These are phyloP conservation scores for Barypeithes pellucidus DNA, from an alignment of 2,888 invertebrate species.

Conservation along the genomic window DNA sequence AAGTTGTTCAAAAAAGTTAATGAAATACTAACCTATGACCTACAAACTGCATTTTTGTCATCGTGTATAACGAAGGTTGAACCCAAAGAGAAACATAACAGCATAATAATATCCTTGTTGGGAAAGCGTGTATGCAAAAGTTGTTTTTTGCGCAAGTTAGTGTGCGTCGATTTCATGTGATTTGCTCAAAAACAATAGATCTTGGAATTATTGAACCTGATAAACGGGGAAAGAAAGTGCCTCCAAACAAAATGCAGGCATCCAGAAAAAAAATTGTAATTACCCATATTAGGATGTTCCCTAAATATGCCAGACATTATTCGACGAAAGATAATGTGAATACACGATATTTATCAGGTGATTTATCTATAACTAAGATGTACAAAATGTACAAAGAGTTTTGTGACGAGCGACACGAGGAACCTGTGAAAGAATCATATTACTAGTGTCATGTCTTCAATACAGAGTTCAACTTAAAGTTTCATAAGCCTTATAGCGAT, in stretches of 20 bases:
- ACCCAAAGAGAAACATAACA: conserved; percentile 6
- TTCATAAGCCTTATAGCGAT: conserved; percentile 45
- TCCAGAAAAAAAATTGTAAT: conserved; percentile 26
- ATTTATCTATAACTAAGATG: conserved; percentile 31
- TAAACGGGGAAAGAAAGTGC: conserved; percentile 27
- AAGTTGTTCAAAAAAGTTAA: conserved; percentile 18
- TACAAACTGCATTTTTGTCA: conserved; percentile 16
- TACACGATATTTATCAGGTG: conserved; percentile 23
- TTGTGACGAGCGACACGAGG: conserved; percentile 18
- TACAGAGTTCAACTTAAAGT: conserved; percentile 46
- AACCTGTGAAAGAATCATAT: conserved; percentile 30
- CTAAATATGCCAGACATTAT: conserved; percentile 49
- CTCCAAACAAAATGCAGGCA: conserved; percentile 27
- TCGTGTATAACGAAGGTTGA: conserved; percentile 1
- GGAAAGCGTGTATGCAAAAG: conserved; percentile 33
- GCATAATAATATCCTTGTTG: conserved; percentile 14
- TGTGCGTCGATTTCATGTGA: conserved; percentile 27
- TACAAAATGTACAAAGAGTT: conserved; percentile 20
- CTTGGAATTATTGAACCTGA: conserved; percentile 24
- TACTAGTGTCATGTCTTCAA: conserved; percentile 43
- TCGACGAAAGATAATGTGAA: conserved; percentile 43
- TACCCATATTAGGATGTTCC: conserved; percentile 43
- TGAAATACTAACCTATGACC: conserved; percentile 11
- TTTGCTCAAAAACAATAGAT: conserved; percentile 25
- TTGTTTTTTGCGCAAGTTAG: conserved; percentile 30